These are phyloP conservation scores for Rhamphomyia laevipes DNA, from an alignment of 2,888 invertebrate genomes.

Conservation along the genomic window DNA sequence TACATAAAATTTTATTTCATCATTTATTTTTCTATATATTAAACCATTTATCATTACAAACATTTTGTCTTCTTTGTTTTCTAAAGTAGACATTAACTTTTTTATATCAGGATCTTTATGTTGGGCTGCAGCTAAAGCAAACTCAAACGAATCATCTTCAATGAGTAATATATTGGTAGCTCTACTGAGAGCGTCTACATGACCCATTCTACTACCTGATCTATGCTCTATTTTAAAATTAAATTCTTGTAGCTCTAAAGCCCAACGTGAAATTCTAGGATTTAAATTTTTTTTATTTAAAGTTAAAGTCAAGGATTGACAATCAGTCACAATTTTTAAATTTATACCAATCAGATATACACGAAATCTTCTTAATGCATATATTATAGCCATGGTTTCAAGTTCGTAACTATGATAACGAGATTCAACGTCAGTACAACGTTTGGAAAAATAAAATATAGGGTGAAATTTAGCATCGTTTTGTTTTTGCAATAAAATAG, in stretches of 20 bases:
- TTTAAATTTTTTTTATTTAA: conserved; percentile 16
- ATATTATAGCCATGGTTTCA: conserved; percentile 19
- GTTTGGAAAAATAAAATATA: conserved; percentile 21
- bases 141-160: conserved; percentile 1
- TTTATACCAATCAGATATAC: conserved; percentile 17
- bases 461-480: conserved; percentile 19
- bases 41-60: conserved; percentile 4
- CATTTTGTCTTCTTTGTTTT: background rate
- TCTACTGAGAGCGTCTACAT: conserved; percentile 21
- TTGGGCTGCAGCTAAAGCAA: conserved; percentile 1
- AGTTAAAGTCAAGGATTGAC: conserved; percentile 16
- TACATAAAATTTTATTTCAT: background rate
- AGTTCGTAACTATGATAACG: conserved; percentile 22
- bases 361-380: conserved; percentile 18
- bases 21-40: conserved; percentile 1
- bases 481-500: conserved; percentile 19
- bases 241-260: conserved; percentile 14
- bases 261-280: conserved; percentile 17
- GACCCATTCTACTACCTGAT: conserved; percentile 20
- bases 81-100: background rate
- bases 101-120: background rate
- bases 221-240: conserved; percentile 17
- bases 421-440: conserved; percentile 17
- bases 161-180: background rate
- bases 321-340: conserved; percentile 22